Base-by-base conservation (phyloP, 2,113 vertebrate species). In the Erythrolamprus reginae region DNA sequence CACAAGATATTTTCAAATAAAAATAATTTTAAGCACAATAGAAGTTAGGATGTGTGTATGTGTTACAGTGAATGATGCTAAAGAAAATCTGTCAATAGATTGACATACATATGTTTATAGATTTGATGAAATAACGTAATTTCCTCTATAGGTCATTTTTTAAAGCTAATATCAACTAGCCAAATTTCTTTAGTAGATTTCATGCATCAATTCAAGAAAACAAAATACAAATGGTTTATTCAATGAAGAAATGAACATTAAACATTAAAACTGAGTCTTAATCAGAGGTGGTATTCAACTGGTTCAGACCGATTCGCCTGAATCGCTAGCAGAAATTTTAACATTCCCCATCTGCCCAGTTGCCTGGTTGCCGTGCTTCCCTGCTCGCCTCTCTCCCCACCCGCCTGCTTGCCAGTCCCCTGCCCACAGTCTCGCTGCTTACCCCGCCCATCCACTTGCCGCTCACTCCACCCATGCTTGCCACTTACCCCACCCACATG, bases 1-100 rank as follows among this genome's bases (percentile, higher is more conserved):
- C 10, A 12, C 4, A 65, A 28, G 28, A 65, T 65, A 23, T 89
- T 95, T 88, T 87, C 13, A 95, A 89, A 93, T 1, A 0, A 19
- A 86, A 88, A 48, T 24, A 38, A 4, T 89, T 13, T 84, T 87
- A n/a, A 87, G 15, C 38, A 89, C 26, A 10, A 15, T 45, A 45
- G 45, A 45, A 45, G 45, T 2, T 5, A 3, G 8, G 82, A 4
- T 88, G 0, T 0, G 84, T 19, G 51, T 52, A 17, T 52, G 21
- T 7, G 89, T 15, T 19, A 85, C 42, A 53, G 47, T 12, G 47
- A 89, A 28, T n/a, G 38, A 12, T 82, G 13, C 38, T 47, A 42
- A 53, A 17, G 51, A 82, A 82, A 89, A 89, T 38, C 65, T 53
- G 50, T 82, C 51, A 55, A 82, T 53, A 89, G 58, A 45, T 26